These are phyloP conservation scores for Salvator merianae DNA, from an alignment of 2,113 vertebrate genomes.

Conservation along the genomic window DNA sequence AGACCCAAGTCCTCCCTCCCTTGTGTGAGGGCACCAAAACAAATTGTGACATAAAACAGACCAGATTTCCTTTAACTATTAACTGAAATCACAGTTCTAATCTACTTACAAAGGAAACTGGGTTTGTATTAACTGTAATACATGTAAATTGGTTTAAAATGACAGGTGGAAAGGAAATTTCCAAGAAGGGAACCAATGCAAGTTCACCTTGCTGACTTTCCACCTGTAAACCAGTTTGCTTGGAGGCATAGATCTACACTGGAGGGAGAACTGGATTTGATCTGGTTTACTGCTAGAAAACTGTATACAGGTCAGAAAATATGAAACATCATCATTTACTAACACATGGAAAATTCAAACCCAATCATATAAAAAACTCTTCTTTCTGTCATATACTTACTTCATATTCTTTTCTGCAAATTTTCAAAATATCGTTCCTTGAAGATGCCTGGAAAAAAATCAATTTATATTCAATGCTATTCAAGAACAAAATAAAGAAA, in stretches of 20 bases:
- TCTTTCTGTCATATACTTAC: conserved; percentile 72
- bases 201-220: neutral
- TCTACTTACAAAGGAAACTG: neutral
- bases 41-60: neutral
- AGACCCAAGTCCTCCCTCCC: neutral
- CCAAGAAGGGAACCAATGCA: neutral
- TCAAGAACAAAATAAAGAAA: conserved; percentile 3
- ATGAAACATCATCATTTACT: neutral
- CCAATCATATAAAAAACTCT: conserved; percentile 2
- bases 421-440: conserved; percentile 91
- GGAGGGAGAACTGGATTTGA: neutral
- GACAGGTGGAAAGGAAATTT: neutral
- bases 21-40: neutral
- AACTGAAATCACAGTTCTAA: neutral
- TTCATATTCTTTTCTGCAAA: conserved; percentile 96
- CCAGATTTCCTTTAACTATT: neutral
- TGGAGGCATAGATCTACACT: neutral
- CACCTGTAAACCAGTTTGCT: neutral
- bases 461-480: conserved; percentile 40
- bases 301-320: neutral
- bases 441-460: conserved; percentile 86
- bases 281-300: neutral
- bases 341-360: neutral
- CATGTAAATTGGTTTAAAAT: neutral
- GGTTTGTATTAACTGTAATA: neutral